Conservation (phyloP, 1,140 invertebrate genomes). For the Pomphorhynchus laevis region DNA sequence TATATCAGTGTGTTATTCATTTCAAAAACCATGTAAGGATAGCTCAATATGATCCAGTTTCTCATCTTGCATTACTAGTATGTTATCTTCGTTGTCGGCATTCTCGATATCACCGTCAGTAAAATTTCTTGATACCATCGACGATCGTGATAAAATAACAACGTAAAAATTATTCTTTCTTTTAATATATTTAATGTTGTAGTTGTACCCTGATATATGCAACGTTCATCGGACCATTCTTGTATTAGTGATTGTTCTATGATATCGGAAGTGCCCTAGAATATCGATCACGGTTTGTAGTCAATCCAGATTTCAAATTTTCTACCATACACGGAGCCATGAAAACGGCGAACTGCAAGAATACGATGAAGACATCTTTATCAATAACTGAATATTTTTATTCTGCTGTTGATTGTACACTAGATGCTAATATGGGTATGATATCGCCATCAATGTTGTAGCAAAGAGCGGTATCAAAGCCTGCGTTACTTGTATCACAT, state of each 20-base stretch:
- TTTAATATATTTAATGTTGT: conserved; percentile 13
- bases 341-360: conserved; percentile 11
- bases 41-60: not conserved
- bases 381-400: conserved; percentile 11
- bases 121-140: too few relatives aligned
- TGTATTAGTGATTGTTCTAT: not conserved
- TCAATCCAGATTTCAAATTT: conserved; percentile 12
- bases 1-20: too few relatives aligned
- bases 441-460: too few relatives aligned
- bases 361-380: conserved; percentile 12
- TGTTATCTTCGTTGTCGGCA: not conserved
- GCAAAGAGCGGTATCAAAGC: too few relatives aligned
- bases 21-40: not conserved
- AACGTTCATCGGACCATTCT: conserved; percentile 11
- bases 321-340: conserved; percentile 12
- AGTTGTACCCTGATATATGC: conserved; percentile 11
- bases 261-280: not conserved
- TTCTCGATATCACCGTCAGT: not conserved
- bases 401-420: conserved; percentile 10
- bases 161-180: conserved; percentile 12
- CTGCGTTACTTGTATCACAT: too few relatives aligned
- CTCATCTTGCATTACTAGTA: too few relatives aligned
- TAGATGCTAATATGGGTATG: too few relatives aligned
- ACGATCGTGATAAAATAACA: conserved; percentile 12
- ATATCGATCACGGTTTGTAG: conserved; percentile 11